Base-by-base conservation (phyloP, 2,113 vertebrate genomes). In the Rana temporaria region DNA sequence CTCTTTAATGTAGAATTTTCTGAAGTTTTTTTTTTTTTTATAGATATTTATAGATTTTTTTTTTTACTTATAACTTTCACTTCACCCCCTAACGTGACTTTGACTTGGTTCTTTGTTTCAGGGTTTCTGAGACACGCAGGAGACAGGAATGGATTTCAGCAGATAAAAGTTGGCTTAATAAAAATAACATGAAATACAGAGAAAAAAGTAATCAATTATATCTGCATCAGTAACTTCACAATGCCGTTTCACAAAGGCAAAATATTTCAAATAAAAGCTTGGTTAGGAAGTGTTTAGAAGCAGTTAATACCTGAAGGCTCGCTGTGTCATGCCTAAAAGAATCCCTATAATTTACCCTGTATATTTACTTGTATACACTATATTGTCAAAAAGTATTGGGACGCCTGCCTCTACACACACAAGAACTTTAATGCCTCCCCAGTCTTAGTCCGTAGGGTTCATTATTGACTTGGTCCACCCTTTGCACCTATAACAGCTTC, bases 161-260 rank as follows among this genome's bases (percentile, higher is more conserved):
- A 38, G 59, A 79, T 42, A 66, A 66, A 57, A 30, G 19, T 14
- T 57, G 42, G 57, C 55, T 69, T 66, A 69, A 72, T 57, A 30
- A 55, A 52, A 56, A 55, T 72, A 60, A 48, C 42, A 48, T 48
- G 42, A 48, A 48, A 48, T 48, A 48, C 42, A 48, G 42, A 14
- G 42, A 48, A 48, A 14, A 48, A 69, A 53, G 48, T 26, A 64
- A 71, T 81, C 68, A 81, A 81, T 81, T 81, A 81, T 48, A 60
- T 24, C n/a, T 34, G 53, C 42, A 53, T 55, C 77, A 38, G 56
- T 26, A 57, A 18, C 64, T 59, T 32, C 53, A 68, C 7, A 55
- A 79, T 18, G 32, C 8, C 11, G n/a, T 12, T 24, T 68, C 57
- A 34, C 55, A 63, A 67, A 38, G 42, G 32, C 53, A 52, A 30